Conservation (phyloP, 2,113 vertebrate genomes). For the Ptilorrhoa leucosticta region DNA sequence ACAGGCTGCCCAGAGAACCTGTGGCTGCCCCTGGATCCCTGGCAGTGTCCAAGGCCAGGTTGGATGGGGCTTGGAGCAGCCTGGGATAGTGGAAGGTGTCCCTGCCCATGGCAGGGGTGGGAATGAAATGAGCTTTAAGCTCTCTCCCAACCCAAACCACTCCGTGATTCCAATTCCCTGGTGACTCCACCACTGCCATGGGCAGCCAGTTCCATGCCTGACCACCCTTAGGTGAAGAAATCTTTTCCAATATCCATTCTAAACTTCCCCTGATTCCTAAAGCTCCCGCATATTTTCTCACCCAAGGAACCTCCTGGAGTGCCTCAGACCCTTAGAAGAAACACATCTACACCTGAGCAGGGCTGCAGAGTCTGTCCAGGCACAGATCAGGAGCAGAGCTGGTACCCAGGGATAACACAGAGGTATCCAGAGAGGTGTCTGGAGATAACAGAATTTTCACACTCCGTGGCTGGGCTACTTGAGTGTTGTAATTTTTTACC, state of each 20-base stretch:
- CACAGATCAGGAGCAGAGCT: background rate
- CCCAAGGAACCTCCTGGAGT: background rate
- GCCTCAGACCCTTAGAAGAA: background rate
- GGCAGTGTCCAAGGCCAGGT: rapidly evolving
- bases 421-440: background rate
- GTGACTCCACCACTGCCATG: background rate
- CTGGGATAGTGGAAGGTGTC: background rate
- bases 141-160: background rate
- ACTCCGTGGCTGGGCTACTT: background rate
- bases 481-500: background rate
- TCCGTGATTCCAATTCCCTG: no score
- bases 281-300: rapidly evolving
- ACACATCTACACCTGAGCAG: background rate
- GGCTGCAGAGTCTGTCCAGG: background rate
- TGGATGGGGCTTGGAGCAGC: rapidly evolving
- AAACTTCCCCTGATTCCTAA: background rate
- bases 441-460: background rate
- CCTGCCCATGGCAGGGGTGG: background rate
- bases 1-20: background rate
- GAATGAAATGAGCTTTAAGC: background rate
- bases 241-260: background rate
- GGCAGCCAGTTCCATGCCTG: background rate
- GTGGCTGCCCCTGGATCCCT: background rate
- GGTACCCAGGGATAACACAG: background rate
- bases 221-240: background rate